These are phyloP conservation scores for Dryomyza anilis DNA, from an alignment of 2,888 invertebrate genomes.

Conservation along the genomic window DNA sequence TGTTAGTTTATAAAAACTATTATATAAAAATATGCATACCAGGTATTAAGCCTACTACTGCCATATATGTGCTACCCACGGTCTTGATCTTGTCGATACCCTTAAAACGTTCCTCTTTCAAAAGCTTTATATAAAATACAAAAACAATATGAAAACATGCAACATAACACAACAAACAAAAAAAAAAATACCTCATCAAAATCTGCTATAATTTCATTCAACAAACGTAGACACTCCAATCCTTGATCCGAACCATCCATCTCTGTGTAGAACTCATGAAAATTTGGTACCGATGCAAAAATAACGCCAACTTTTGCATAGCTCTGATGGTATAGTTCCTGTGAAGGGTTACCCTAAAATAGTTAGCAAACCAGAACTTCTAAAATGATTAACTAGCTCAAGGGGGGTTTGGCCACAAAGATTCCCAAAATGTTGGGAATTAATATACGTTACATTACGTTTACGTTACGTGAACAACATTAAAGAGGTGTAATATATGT, in stretches of 20 bases:
- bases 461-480: too few relatives aligned
- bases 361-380: constrained; percentile 48
- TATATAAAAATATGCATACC: constrained; percentile 64
- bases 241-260: constrained; percentile 91
- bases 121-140: constrained; percentile 64
- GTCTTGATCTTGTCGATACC: constrained; percentile 94
- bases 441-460: neutral
- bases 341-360: constrained; percentile 66
- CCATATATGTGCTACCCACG: constrained; percentile 92
- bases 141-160: neutral
- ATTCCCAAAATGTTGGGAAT: neutral
- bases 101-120: constrained; percentile 83
- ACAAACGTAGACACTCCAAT: constrained; percentile 82
- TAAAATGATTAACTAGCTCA: constrained; percentile 45
- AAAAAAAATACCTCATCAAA: constrained; percentile 94
- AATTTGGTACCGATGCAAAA: constrained; percentile 92
- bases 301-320: constrained; percentile 89
- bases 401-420: constrained; percentile 31
- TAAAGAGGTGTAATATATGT: neutral
- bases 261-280: constrained; percentile 93
- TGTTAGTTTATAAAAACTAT: neutral
- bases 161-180: neutral
- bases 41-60: constrained; percentile 87
- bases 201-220: constrained; percentile 92
- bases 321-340: constrained; percentile 92